A percentile compares a stretch with the other conserved stretches of the same genome.
Conservation (phyloP, 1,140 invertebrate species). For the Ectropis grisescens region DNA sequence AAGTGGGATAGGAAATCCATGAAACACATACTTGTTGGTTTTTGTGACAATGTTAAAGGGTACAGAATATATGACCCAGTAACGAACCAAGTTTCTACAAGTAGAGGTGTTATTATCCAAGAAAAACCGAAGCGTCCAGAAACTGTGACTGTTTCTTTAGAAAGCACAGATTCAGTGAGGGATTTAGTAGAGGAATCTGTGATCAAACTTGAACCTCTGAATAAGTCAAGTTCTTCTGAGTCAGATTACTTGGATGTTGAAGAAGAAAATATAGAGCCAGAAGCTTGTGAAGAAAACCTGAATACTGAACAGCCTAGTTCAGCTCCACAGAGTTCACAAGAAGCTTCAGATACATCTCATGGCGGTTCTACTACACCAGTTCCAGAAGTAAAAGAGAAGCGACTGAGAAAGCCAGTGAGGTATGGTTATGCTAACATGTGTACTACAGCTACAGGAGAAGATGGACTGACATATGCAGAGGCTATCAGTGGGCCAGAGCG, state of each 20-base stretch:
- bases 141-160: too few relatives aligned
- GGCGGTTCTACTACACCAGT: neutral
- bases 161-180: slow-evolving; percentile 14
- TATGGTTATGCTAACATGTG: slow-evolving; percentile 2
- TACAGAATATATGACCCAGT: slow-evolving; percentile 11
- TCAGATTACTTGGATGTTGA: slow-evolving; percentile 8
- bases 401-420: slow-evolving; percentile 6
- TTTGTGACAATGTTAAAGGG: slow-evolving; percentile 11
- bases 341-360: neutral
- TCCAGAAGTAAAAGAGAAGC: too few relatives aligned
- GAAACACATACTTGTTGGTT: slow-evolving; percentile 12
- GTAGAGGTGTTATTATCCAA: slow-evolving; percentile 2
- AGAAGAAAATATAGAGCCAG: neutral
- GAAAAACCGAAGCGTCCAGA: neutral
- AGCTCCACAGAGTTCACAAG: too few relatives aligned
- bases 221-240: slow-evolving; percentile 6
- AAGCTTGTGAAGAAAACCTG: neutral
- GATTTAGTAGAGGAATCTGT: slow-evolving; percentile 13
- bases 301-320: too few relatives aligned
- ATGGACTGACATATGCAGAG: slow-evolving; percentile 18
- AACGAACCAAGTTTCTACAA: slow-evolving; percentile 9
- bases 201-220: slow-evolving; percentile 9
- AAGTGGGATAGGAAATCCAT: slow-evolving; percentile 13
- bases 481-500: slow-evolving; percentile 24
- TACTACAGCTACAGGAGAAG: slow-evolving; percentile 8